These are phyloP conservation scores for Eurystomus gularis DNA, from an alignment of 2,113 vertebrate genomes.

Conservation along the genomic window DNA sequence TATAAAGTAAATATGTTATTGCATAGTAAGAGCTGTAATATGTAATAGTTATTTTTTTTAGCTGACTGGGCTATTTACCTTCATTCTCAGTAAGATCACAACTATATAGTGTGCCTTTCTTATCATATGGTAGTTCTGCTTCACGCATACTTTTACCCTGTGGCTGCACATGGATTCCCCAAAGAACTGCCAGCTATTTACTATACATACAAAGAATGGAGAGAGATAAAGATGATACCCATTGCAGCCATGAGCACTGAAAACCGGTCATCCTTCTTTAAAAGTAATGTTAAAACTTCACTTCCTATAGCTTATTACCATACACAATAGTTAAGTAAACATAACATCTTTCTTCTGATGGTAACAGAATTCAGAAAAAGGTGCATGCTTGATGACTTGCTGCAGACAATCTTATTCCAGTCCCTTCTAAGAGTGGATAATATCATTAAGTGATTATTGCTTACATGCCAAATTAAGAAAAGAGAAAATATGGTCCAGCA, in stretches of 20 bases:
- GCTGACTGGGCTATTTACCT: not conserved
- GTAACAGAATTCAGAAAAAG: not conserved
- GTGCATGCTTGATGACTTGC: not conserved
- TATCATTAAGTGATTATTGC: slow-evolving; percentile 58
- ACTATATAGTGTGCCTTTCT: not conserved
- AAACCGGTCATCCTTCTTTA: not conserved
- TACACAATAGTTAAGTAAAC: not conserved
- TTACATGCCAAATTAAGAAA: slow-evolving; percentile 14
- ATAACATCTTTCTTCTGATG: not conserved
- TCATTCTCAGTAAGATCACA: not conserved
- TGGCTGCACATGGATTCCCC: not conserved
- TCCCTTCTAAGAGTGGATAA: slow-evolving; percentile 33
- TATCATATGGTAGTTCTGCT: not conserved
- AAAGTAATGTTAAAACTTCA: not conserved
- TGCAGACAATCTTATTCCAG: not conserved
- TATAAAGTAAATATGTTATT: not conserved
- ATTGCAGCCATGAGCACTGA: not conserved
- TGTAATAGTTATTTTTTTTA: not conserved
- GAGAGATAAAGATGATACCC: not conserved
- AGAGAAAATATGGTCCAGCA: slow-evolving; percentile 11
- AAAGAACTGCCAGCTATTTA: not conserved
- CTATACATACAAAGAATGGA: not conserved
- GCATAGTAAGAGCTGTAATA: not conserved
- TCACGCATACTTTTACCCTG: not conserved
- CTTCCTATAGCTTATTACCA: not conserved